Evolutionary conservation across 2,888 invertebrate species (phyloP).

Genomic region (Temnothorax ravouxi): DNA sequence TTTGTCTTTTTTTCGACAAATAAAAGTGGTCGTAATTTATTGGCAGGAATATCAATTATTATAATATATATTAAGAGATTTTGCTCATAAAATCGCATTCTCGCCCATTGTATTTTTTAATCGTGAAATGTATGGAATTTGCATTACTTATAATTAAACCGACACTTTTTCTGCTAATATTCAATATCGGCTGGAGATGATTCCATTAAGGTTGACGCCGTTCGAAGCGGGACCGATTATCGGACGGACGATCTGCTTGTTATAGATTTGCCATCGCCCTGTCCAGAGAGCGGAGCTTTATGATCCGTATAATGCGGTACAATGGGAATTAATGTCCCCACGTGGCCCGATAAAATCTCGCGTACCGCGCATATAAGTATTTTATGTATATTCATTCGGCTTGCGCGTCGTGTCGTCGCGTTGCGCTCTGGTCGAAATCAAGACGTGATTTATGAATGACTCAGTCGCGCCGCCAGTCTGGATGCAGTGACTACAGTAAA

Average conservation of each 20-base stretch:
- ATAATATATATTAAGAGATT: not conserved
- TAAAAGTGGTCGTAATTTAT: not conserved
- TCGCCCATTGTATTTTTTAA: slow-evolving; percentile 1
- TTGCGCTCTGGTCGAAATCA: slow-evolving; percentile 62
- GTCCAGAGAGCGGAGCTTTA: slow-evolving; percentile 64
- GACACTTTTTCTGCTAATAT: slow-evolving; percentile 32
- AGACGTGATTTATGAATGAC: slow-evolving; percentile 70
- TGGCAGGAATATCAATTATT: slow-evolving; percentile 19
- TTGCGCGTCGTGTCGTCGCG: slow-evolving; percentile 63
- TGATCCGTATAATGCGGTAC: slow-evolving; percentile 72
- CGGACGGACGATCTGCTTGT: slow-evolving; percentile 65
- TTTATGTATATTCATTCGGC: slow-evolving; percentile 73
- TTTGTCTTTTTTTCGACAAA: not conserved
- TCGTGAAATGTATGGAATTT: slow-evolving; percentile 10
- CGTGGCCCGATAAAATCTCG: slow-evolving; percentile 72
- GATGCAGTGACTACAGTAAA: slow-evolving; percentile 53
- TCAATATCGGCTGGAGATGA: slow-evolving; percentile 35
- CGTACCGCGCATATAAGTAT: slow-evolving; percentile 59
- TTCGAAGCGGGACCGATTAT: slow-evolving; percentile 62
- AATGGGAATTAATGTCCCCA: slow-evolving; percentile 75
- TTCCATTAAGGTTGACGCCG: slow-evolving; percentile 53
- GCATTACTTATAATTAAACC: slow-evolving; percentile 27
- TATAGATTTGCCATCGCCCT: slow-evolving; percentile 64
- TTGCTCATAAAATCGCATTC: not conserved
- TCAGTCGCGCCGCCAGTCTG: slow-evolving; percentile 49